phyloP scores from a whole-genome alignment of 2,113 vertebrate species.

The Eublepharis macularius region DNA sequence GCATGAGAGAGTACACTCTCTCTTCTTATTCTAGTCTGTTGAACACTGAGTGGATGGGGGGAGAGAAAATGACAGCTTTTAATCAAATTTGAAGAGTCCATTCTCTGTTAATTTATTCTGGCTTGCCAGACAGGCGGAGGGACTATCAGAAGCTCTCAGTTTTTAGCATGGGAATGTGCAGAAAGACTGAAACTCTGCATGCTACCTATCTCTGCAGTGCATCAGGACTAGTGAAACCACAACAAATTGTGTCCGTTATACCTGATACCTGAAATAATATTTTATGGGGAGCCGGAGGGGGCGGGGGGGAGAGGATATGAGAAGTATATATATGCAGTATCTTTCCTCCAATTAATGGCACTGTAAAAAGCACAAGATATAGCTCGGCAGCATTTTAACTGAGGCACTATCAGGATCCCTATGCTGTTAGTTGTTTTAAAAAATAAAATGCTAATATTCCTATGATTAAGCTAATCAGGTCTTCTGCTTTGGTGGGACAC shows the following conservation, averaged over 20 bases:
- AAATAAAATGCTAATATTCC: neutral
- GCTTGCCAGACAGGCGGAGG: neutral
- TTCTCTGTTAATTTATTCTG: neutral
- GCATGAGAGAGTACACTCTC: no score
- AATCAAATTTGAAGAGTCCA: neutral
- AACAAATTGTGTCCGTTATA: neutral
- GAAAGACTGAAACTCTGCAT: neutral
- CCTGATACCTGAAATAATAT: neutral
- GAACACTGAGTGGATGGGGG: neutral
- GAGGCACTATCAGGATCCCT: neutral
- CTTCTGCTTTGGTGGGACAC: no score
- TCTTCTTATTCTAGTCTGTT: no score
- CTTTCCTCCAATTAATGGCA: neutral
- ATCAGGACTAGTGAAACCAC: neutral
- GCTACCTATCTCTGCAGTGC: neutral
- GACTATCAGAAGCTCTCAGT: no score
- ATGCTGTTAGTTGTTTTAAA: neutral
- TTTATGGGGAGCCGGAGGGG: neutral
- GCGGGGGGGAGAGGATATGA: no score
- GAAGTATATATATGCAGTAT: neutral
- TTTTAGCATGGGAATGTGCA: neutral
- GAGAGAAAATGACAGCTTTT: neutral
- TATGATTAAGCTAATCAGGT: neutral
- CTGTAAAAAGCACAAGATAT: no score
- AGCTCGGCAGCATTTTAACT: neutral